Conservation (phyloP, 2,797 vertebrate species). For the Cossypha niveicapilla region DNA sequence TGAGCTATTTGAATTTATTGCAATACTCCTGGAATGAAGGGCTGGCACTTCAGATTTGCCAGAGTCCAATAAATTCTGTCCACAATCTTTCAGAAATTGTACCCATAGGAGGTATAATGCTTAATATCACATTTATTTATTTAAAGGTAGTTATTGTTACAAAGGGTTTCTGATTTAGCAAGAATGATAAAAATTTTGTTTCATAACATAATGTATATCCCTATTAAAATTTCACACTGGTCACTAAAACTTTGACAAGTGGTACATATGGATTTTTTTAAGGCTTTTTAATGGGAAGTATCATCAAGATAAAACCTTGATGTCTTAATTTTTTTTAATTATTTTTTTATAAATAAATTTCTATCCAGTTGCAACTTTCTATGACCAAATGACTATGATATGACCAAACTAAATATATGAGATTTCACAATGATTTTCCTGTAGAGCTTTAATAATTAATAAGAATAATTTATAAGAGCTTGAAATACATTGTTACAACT, state of each 20-base stretch:
- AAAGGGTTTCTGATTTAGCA: neutral
- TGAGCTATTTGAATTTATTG: neutral
- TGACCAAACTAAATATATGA: neutral
- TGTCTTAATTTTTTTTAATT: neutral
- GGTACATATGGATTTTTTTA: neutral
- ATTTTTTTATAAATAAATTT: neutral
- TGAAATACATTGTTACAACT: neutral
- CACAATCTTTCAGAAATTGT: neutral
- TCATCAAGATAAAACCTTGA: neutral
- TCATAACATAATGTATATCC: neutral
- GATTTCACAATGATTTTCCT: neutral
- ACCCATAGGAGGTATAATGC: accelerated
- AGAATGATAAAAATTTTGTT: neutral
- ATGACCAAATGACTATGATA: neutral
- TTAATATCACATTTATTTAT: neutral
- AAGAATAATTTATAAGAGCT: neutral
- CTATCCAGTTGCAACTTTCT: neutral
- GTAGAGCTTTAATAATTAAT: neutral
- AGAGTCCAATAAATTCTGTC: neutral
- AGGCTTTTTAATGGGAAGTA: neutral
- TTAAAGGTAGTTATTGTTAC: neutral
- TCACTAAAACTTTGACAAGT: neutral
- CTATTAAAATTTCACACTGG: neutral
- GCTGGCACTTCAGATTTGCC: neutral
- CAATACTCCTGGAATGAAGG: neutral